These are phyloP conservation scores for Euwallacea similis DNA, from an alignment of 1,140 invertebrate species.

Conservation along the genomic window DNA sequence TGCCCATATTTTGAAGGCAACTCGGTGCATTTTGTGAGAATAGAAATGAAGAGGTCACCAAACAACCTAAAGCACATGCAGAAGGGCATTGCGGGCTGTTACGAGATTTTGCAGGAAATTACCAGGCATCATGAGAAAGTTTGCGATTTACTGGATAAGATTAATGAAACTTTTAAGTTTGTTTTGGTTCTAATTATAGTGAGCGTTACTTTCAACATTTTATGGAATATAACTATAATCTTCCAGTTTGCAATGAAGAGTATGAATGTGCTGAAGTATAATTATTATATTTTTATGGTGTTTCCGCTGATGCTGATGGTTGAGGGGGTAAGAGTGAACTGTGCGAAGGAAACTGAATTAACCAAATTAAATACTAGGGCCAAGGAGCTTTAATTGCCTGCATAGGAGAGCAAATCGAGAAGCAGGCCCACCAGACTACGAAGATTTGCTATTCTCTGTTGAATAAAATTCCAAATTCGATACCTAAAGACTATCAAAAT, in stretches of 20 bases:
- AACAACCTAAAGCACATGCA: background rate
- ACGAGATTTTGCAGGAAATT: background rate
- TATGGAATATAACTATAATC: background rate
- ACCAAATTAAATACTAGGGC: background rate
- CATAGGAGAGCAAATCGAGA: conserved; percentile 12
- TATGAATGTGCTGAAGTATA: background rate
- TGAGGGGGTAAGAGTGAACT: background rate
- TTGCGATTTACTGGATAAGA: background rate
- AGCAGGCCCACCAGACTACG: conserved; percentile 10
- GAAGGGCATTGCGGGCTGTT: background rate
- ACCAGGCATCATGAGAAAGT: background rate
- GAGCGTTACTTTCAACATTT: background rate
- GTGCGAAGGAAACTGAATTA: background rate
- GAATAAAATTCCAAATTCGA: conserved; percentile 7
- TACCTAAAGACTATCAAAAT: background rate
- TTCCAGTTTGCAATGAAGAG: background rate
- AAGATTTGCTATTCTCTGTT: conserved; percentile 5
- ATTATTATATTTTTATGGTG: background rate
- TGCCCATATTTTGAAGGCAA: background rate
- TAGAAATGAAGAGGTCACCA: too few species aligned
- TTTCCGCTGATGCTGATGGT: background rate
- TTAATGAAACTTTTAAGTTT: background rate
- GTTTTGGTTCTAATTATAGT: background rate
- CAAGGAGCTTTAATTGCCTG: conserved; percentile 11
- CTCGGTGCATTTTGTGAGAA: background rate